phyloP scores from a whole-genome alignment of 2,888 invertebrate genomes.

The Deilephila porcellus region DNA sequence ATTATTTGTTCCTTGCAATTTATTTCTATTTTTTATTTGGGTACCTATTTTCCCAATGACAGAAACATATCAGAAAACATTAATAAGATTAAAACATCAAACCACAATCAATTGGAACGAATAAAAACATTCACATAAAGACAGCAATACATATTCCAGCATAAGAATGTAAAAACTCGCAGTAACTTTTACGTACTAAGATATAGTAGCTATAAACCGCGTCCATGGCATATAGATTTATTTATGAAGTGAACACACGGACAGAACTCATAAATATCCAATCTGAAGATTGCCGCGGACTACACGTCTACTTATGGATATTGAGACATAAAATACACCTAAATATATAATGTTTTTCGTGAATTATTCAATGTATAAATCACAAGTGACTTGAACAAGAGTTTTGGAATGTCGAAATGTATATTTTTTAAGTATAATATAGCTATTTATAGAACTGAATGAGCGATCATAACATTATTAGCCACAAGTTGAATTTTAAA shows the following conservation, averaged over 20 bases:
- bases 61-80: too few species aligned
- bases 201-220: slow-evolving; percentile 52
- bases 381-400: not conserved
- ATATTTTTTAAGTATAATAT: not conserved
- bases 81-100: too few species aligned
- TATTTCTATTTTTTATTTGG: too few species aligned
- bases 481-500: too few species aligned
- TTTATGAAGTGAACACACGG: slow-evolving; percentile 66
- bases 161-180: slow-evolving; percentile 15
- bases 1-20: too few species aligned
- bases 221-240: slow-evolving; percentile 61
- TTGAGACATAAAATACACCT: slow-evolving; percentile 29
- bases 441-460: too few species aligned
- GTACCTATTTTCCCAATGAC: too few species aligned
- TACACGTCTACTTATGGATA: slow-evolving; percentile 29
- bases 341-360: slow-evolving; percentile 2
- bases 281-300: slow-evolving; percentile 63
- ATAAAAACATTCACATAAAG: not conserved
- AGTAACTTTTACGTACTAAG: slow-evolving; percentile 21
- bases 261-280: slow-evolving; percentile 70
- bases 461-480: too few species aligned
- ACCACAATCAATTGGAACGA: not conserved
- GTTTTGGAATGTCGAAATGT: not conserved
- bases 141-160: slow-evolving; percentile 2
- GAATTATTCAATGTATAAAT: not conserved